Evolutionary conservation across 2,113 vertebrate genomes (phyloP).

Genomic region (Bagarius yarrelli): DNA sequence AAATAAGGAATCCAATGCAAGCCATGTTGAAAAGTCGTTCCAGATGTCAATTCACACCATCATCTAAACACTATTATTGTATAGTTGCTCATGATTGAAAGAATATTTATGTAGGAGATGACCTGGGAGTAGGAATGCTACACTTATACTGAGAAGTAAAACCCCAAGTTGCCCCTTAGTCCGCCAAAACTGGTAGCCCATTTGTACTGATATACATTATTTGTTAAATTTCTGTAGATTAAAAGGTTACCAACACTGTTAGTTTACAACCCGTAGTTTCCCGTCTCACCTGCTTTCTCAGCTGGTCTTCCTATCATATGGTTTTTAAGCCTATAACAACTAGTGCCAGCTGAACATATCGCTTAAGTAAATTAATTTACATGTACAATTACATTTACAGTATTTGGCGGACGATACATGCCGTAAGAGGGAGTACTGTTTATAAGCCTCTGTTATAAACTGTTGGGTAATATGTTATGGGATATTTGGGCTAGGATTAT

Average conservation of each 20-base stretch:
- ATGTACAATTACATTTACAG: too few relatives aligned
- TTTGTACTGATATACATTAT: neutral
- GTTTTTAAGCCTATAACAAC: constrained; percentile 38
- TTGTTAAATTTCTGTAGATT: neutral
- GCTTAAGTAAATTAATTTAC: constrained; percentile 10
- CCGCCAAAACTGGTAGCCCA: neutral
- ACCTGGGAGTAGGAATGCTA: constrained; percentile 17
- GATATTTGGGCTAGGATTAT: too few relatives aligned
- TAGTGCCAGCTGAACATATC: constrained; percentile 41
- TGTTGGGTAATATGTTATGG: too few relatives aligned
- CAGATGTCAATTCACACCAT: neutral
- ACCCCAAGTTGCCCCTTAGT: too few relatives aligned
- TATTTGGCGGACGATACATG: too few relatives aligned
- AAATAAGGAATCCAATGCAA: neutral
- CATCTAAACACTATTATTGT: constrained; percentile 7
- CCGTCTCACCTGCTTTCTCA: constrained; percentile 18
- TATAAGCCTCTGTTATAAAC: too few relatives aligned
- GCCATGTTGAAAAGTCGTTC: neutral
- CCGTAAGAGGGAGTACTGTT: too few relatives aligned
- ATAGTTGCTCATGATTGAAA: constrained; percentile 49
- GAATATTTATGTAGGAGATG: constrained; percentile 29
- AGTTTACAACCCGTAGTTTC: neutral
- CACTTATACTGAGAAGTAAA: too few relatives aligned
- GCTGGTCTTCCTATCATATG: constrained; percentile 9
- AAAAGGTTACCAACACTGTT: neutral